These are phyloP conservation scores for Lasioglossum albipes DNA, from an alignment of 1,140 invertebrate genomes.

Conservation along the genomic window DNA sequence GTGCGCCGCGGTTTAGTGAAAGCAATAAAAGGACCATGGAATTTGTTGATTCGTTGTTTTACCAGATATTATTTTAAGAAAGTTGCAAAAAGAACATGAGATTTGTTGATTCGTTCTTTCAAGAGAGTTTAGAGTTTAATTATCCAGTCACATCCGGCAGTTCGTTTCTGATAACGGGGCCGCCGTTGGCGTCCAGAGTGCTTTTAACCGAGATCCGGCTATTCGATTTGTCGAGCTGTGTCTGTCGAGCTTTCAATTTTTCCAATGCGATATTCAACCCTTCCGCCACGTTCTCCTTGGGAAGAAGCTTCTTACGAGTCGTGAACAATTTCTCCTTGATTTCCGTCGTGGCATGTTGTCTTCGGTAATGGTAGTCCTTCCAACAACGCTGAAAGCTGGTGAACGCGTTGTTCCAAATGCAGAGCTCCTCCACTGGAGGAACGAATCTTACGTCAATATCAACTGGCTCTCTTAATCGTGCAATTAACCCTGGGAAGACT, in stretches of 20 bases:
- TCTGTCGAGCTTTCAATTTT: constrained; percentile 14
- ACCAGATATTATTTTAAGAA: too few species aligned
- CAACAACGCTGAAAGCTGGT: constrained; percentile 59
- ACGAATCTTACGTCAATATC: background rate
- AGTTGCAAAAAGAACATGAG: too few species aligned
- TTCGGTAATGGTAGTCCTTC: constrained; percentile 54
- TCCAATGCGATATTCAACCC: background rate
- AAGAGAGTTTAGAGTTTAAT: background rate
- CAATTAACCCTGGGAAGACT: too few species aligned
- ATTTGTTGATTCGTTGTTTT: too few species aligned
- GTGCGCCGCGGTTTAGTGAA: too few species aligned
- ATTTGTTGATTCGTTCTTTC: background rate
- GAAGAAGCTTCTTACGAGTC: constrained; percentile 4
- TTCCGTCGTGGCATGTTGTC: constrained; percentile 12
- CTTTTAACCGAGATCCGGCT: constrained; percentile 11
- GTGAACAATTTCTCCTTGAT: background rate
- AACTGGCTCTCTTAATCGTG: too few species aligned
- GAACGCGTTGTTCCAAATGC: constrained; percentile 66
- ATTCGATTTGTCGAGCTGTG: background rate
- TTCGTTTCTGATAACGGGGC: background rate
- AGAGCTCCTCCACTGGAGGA: constrained; percentile 66
- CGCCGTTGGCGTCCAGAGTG: background rate
- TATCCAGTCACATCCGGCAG: constrained; percentile 47
- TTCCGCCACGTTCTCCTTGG: background rate
- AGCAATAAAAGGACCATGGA: too few species aligned